Evolutionary conservation across 2,113 vertebrate species (phyloP).

Genomic region (Naja naja): DNA sequence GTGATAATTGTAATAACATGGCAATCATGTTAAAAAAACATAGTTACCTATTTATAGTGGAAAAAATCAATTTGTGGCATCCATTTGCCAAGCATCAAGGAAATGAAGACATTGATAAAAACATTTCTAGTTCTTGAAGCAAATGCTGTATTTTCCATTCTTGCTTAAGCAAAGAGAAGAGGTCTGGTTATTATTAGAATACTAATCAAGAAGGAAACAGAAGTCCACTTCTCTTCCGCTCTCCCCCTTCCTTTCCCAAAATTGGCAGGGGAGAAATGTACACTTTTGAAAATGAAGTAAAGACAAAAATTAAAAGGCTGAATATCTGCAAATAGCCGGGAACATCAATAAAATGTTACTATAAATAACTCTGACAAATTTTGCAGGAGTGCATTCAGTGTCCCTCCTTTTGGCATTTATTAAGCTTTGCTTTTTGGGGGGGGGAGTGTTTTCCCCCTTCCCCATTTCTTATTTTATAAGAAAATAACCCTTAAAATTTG

Average conservation of each 20-base stretch:
- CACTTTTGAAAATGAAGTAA: slow-evolving; percentile 59
- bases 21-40: background rate
- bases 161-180: slow-evolving; percentile 44
- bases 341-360: slow-evolving; percentile 46
- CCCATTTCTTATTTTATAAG: slow-evolving; percentile 79
- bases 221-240: slow-evolving; percentile 51
- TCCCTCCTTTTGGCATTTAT: slow-evolving; percentile 79
- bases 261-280: slow-evolving; percentile 55
- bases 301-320: slow-evolving; percentile 67
- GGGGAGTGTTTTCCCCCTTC: slow-evolving; percentile 45
- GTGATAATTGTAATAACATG: background rate
- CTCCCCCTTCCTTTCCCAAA: slow-evolving; percentile 67
- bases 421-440: slow-evolving; percentile 73
- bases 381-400: slow-evolving; percentile 72
- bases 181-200: slow-evolving; percentile 59
- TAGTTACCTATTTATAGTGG: background rate
- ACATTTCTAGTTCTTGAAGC: slow-evolving; percentile 38
- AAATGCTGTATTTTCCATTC: slow-evolving; percentile 29
- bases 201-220: slow-evolving; percentile 71
- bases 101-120: slow-evolving; percentile 48
- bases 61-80: slow-evolving; percentile 22
- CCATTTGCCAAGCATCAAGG: slow-evolving; percentile 7
- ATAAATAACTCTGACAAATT: slow-evolving; percentile 61
- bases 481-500: slow-evolving; percentile 70
- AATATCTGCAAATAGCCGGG: slow-evolving; percentile 57